Base-by-base conservation (phyloP, 2,888 invertebrate genomes). In the Griposia aprilina region DNA sequence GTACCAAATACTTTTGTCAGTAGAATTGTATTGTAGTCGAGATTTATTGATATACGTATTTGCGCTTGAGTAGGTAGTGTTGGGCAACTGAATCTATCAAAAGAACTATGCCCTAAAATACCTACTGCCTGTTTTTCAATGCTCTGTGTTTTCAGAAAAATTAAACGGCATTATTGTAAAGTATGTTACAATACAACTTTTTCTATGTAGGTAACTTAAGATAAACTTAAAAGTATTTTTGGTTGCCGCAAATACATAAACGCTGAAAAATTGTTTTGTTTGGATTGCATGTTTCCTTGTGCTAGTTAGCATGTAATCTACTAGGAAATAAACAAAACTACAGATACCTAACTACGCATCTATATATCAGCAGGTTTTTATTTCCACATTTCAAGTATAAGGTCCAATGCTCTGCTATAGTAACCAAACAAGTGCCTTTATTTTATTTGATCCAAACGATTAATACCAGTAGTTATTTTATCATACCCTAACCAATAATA, bases 391-490 rank as follows among this genome's bases (percentile, higher is more conserved):
- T 30, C 26, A 41, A 41, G 13, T 72, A 1, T 48, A 68, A 55
- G 23, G 23, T 36, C 15, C 26, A 60, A 30, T 11, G 20, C 36
- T 59, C 23, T 48, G 11, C 20, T 23, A 7, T 26, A 23, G 23
- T 20, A 45, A 45, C 45, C 63, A 68, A 76, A 67, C 17, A 10
- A 69, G 10, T 20, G 20, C 7, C 13, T 81, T 55, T 23, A 55
- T 55, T 71, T 57, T 4, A 52, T 78, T 52, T 62, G 6, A 20
- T 45, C 41, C 23, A 36, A 78, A 41, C 36, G 23, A 77, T 74
- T 74, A 63, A 55, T 50, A 36, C 5, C 45, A 80, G 30, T n/a
- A 59, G 76, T 20, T 48, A 66, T 62, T 48, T 62, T 15, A 66
- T 41, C 41, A 30, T 26, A 66, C 26, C 52, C 23, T 65, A 69